Evolutionary conservation across 1,140 invertebrate species (phyloP), one percentile per base, ranked within the genome.

Genomic region (Cydia splendana): DNA sequence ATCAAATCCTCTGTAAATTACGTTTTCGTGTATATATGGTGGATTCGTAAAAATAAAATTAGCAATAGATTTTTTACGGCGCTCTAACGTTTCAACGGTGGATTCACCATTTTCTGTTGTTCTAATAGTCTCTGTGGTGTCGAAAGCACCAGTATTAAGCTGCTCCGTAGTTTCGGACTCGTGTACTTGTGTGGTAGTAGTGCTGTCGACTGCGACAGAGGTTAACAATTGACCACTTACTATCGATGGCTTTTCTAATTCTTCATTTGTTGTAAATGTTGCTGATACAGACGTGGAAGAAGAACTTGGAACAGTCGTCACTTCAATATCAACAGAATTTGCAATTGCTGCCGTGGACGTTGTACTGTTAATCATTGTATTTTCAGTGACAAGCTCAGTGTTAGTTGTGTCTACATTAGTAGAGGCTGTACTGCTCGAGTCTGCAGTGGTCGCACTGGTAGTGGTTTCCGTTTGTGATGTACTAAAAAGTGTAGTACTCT

Each of bases 31-130:
- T 2, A 87, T 76, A 45, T 88, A 85, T 10, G 87, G 83, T 5
- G 89, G 90, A 45, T 85, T 87, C 51, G 89, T 91, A 75, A 85
- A 92, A 71, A 92, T 81, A 73, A 91, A 93, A 78, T 93, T 86
- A n/a, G 90, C 82, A 9, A 92, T 81, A 10, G 92, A 92, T 83
- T 88, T 93, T 71, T 93, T 93, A 73, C 84, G 84, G 24, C 92
- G 84, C 80, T 89, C 81, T 5, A 91, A 79, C 2, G 85, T 91
- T 83, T 93, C 88, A 74, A 89, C 78, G 7, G 84, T 86, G 1
- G 89, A 88, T 76, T 84, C 82, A 75, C 84, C 84, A 73, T 65
- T 79, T 20, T 65, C 69, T 45, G 79, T 71, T 45, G 79, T 71
- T 67, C 53, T 77, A 51, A 80, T 76, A 13, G 53, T 75, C 18